phyloP scores from a whole-genome alignment of 2,113 vertebrate genomes.

The Sialia sialis region DNA sequence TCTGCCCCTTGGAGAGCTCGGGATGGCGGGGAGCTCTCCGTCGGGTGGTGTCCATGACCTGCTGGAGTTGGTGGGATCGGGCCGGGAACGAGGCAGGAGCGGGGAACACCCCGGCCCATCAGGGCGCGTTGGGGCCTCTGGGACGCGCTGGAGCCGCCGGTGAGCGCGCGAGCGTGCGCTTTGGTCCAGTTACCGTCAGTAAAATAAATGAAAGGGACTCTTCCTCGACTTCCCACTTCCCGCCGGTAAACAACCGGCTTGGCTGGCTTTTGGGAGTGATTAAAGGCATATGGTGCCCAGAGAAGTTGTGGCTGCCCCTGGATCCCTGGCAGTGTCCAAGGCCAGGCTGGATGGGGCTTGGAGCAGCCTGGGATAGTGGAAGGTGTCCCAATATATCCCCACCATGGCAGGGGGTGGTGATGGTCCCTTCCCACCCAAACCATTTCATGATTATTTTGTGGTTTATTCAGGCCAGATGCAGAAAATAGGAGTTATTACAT shows the following conservation, averaged over 20 bases:
- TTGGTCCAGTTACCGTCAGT: background rate
- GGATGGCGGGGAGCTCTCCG: rapidly evolving
- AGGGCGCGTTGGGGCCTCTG: background rate
- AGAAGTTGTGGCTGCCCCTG: background rate
- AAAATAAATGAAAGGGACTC: background rate
- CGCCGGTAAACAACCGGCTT: background rate
- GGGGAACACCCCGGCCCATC: background rate
- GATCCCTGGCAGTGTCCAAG: background rate
- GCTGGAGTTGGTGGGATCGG: background rate
- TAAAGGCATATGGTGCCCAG: background rate
- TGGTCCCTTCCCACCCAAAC: background rate
- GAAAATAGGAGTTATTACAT: background rate
- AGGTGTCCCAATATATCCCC: background rate
- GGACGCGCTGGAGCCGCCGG: background rate
- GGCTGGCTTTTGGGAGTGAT: background rate
- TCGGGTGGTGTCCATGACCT: background rate
- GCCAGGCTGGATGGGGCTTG: background rate
- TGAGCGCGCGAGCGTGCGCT: background rate
- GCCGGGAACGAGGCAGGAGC: background rate
- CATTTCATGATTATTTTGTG: background rate
- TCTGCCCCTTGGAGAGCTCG: too few species aligned
- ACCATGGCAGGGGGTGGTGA: rapidly evolving
- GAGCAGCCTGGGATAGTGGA: background rate
- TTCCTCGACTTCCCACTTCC: background rate
- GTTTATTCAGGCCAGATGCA: background rate